Evolutionary conservation across 2,888 invertebrate species (phyloP).

Genomic region (Eupithecia abbreviata): DNA sequence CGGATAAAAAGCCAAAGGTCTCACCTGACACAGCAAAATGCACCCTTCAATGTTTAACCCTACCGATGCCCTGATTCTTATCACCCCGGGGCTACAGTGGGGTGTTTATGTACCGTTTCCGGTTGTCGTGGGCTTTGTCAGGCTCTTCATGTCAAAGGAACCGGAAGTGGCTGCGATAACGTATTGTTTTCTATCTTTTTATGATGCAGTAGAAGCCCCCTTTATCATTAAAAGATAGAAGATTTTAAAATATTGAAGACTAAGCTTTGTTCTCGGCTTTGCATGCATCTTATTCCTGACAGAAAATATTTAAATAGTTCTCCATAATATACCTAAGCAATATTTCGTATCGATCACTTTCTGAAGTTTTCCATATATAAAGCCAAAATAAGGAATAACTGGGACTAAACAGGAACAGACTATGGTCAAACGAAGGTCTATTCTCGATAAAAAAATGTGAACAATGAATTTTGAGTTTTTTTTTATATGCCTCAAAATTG

Average conservation of each 20-base stretch:
- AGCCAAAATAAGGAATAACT: too few species aligned
- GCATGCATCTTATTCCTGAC: not conserved
- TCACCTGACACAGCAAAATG: constrained; percentile 34
- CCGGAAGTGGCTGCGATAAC: constrained; percentile 23
- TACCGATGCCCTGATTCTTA: constrained; percentile 32
- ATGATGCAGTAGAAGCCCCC: constrained; percentile 2
- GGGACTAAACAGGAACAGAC: too few species aligned
- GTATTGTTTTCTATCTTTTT: constrained; percentile 32
- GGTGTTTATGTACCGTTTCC: constrained; percentile 42
- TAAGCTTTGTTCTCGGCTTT: not conserved
- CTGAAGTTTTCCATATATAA: too few species aligned
- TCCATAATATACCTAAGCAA: too few species aligned
- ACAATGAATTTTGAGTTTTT: too few species aligned
- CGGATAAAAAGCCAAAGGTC: not conserved
- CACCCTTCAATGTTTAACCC: constrained; percentile 34
- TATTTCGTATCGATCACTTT: too few species aligned
- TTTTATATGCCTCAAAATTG: too few species aligned
- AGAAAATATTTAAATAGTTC: not conserved
- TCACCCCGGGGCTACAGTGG: constrained; percentile 37
- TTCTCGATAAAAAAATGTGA: too few species aligned
- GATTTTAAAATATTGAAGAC: not conserved
- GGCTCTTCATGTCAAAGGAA: constrained; percentile 30
- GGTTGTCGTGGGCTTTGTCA: constrained; percentile 31
- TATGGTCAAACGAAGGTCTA: too few species aligned
- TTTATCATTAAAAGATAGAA: constrained; percentile 2